Evolutionary conservation across 2,113 vertebrate species (phyloP).

Genomic region (Spea bombifrons): DNA sequence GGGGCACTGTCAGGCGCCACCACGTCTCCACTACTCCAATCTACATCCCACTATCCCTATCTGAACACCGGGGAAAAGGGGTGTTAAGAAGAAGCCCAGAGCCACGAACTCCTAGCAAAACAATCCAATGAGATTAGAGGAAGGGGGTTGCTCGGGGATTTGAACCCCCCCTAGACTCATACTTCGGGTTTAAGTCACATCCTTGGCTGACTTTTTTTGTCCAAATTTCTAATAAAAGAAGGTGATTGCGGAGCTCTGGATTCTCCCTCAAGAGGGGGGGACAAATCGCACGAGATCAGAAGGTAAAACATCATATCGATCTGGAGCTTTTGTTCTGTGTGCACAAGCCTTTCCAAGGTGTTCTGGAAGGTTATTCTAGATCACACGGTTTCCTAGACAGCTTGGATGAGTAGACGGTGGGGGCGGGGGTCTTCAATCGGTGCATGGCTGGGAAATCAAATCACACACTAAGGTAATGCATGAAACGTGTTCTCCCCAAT

Average conservation of each 20-base stretch:
- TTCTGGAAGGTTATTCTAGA: background rate
- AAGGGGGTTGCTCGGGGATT: background rate
- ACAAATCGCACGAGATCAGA: background rate
- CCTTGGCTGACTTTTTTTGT: background rate
- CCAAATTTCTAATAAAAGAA: background rate
- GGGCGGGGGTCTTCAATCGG: too few relatives aligned
- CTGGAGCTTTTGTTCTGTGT: background rate
- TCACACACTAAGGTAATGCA: too few relatives aligned
- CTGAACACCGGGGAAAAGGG: background rate
- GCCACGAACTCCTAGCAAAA: background rate
- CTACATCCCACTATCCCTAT: background rate
- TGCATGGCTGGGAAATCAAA: too few relatives aligned
- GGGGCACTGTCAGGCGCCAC: background rate
- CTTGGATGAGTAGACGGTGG: background rate
- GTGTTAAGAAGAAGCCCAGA: background rate
- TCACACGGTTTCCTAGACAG: background rate
- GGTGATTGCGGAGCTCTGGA: slow-evolving; percentile 7
- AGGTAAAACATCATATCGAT: background rate
- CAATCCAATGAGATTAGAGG: slow-evolving; percentile 18
- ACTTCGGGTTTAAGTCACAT: slow-evolving; percentile 20
- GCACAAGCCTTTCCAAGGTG: background rate
- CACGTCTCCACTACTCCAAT: background rate
- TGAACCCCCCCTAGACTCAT: slow-evolving; percentile 2
- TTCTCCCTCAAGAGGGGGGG: background rate
- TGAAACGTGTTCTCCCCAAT: too few relatives aligned